A percentile compares a stretch with the other conserved stretches of the same genome.
Conservation (phyloP, 2,113 vertebrate genomes). For the Formicarius rufipectus region DNA sequence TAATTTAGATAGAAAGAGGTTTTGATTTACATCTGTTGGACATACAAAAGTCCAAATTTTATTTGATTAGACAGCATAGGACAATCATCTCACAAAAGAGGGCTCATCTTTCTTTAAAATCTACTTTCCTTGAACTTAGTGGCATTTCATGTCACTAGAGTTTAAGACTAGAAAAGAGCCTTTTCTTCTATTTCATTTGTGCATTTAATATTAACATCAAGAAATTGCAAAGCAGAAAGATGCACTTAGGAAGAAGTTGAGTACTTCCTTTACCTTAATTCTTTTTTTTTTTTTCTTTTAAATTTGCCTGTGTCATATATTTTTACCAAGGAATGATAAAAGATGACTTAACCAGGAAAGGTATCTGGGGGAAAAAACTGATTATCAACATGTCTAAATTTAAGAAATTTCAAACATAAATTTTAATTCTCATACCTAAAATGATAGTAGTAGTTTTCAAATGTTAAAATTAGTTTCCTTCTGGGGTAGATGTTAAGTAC, state of each 20-base stretch:
- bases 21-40: neutral
- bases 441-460: neutral
- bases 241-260: neutral
- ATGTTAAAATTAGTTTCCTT: neutral
- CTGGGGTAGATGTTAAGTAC: neutral
- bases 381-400: neutral
- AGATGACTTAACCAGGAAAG: neutral
- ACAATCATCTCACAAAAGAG: neutral
- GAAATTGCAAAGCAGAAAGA: neutral
- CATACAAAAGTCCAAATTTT: neutral
- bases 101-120: neutral
- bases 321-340: neutral
- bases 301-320: neutral
- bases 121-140: neutral
- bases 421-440: neutral
- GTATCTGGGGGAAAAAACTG: neutral
- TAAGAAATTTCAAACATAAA: neutral
- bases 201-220: neutral
- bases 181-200: neutral
- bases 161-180: neutral
- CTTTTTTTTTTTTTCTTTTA: neutral
- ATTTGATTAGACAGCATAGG: neutral
- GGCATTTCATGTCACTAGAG: neutral
- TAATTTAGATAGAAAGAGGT: neutral
- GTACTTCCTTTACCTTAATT: too few relatives aligned